phyloP scores from a whole-genome alignment of 2,113 vertebrate genomes.

The Amphiprion percula region DNA sequence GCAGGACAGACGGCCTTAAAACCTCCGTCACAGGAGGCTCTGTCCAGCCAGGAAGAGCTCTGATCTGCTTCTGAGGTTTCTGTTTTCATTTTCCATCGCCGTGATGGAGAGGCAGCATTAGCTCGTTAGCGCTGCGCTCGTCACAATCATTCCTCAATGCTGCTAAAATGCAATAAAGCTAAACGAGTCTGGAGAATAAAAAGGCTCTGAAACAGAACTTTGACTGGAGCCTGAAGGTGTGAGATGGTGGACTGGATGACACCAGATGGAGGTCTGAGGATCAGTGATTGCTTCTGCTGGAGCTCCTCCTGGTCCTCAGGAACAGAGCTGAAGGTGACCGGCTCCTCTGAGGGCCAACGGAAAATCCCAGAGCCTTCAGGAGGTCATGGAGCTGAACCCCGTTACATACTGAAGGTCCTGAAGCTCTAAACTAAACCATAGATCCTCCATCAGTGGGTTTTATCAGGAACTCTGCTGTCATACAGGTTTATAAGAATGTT shows the following conservation, averaged over 20 bases:
- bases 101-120: constrained; percentile 61
- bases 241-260: background rate
- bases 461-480: background rate
- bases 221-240: no score
- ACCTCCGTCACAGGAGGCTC: constrained; percentile 46
- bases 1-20: constrained; percentile 63
- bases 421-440: background rate
- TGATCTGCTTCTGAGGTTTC: constrained; percentile 58
- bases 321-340: constrained; percentile 51
- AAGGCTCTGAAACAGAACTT: constrained; percentile 19
- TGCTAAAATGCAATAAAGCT: constrained; percentile 35
- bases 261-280: background rate
- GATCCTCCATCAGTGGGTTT: no score
- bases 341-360: constrained; percentile 46
- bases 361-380: constrained; percentile 41
- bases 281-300: constrained; percentile 11
- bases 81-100: constrained; percentile 77
- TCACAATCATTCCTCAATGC: constrained; percentile 40
- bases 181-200: background rate
- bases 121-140: constrained; percentile 60
- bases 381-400: constrained; percentile 23
- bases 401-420: constrained; percentile 9
- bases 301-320: constrained; percentile 30
- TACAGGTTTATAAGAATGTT: no score
- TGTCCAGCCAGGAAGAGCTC: constrained; percentile 66